Evolutionary conservation across 2,888 invertebrate species (phyloP).

Genomic region (Lottia scabra): DNA sequence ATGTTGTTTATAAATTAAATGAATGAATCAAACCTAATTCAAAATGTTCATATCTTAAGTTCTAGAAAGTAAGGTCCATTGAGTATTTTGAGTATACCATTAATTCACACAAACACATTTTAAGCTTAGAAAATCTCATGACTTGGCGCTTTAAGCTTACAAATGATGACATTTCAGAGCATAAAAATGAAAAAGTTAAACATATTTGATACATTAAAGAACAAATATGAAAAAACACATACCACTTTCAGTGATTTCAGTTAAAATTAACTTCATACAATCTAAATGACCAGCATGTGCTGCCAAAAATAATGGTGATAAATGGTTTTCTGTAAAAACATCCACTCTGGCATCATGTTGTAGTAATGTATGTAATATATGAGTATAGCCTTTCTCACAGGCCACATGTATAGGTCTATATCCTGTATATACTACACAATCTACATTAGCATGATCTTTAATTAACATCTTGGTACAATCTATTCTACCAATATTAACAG

Average conservation of each 20-base stretch:
- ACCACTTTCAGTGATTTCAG: conserved; percentile 46
- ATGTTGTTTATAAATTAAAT: too few species aligned
- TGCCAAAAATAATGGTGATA: conserved; percentile 66
- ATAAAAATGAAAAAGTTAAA: too few species aligned
- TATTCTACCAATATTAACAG: conserved; percentile 39
- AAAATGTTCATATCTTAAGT: too few species aligned
- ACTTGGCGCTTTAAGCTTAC: too few species aligned
- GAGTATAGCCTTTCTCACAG: conserved; percentile 41
- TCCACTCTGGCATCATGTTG: conserved; percentile 51
- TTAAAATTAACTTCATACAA: conserved; percentile 57
- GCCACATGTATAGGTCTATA: conserved; percentile 59
- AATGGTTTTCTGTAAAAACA: conserved; percentile 49
- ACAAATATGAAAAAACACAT: neutral
- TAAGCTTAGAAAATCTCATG: too few species aligned
- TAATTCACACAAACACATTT: too few species aligned
- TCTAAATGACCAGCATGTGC: conserved; percentile 61
- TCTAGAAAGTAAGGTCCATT: too few species aligned
- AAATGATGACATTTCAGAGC: too few species aligned
- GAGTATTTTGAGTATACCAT: too few species aligned
- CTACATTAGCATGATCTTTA: conserved; percentile 52
- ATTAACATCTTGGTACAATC: conserved; percentile 51
- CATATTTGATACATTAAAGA: neutral
- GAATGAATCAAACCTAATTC: too few species aligned
- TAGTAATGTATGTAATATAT: conserved; percentile 35
- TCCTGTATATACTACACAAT: conserved; percentile 52